Evolutionary conservation across 1,140 invertebrate genomes (phyloP).

Genomic region (Venustaconcha ellipsiformis): DNA sequence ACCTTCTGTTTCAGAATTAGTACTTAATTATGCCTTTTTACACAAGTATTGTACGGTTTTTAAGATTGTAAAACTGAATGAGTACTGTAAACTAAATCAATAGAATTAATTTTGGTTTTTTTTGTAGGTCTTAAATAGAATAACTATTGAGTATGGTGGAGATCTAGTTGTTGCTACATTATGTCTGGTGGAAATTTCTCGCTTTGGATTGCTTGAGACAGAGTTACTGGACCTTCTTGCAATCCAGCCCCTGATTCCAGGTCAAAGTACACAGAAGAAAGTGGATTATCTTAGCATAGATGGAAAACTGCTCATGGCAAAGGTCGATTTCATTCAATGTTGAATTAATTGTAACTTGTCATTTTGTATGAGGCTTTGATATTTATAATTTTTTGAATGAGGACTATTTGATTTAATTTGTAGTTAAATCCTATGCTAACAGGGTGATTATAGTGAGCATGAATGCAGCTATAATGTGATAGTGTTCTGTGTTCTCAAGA

Average conservation of each 20-base stretch:
- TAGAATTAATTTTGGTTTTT: neutral
- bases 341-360: neutral
- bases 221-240: constrained; percentile 36
- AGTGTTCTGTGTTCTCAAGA: too few species aligned
- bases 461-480: too few species aligned
- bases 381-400: too few species aligned
- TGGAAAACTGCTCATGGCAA: constrained; percentile 32
- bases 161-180: constrained; percentile 36
- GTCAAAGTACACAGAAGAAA: neutral
- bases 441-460: too few species aligned
- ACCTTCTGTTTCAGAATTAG: too few species aligned
- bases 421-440: too few species aligned
- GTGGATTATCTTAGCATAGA: neutral
- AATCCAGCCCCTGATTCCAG: constrained; percentile 6
- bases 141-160: constrained; percentile 34
- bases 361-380: too few species aligned
- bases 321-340: constrained; percentile 2
- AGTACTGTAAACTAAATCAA: too few species aligned
- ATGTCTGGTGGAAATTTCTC: constrained; percentile 42
- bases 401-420: too few species aligned
- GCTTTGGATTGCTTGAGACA: constrained; percentile 38
- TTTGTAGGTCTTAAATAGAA: constrained; percentile 36
- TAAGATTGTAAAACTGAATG: too few species aligned
- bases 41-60: too few species aligned
- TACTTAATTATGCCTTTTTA: too few species aligned